These are phyloP conservation scores for Psilopsiagon aurifrons DNA, from an alignment of 2,113 vertebrate genomes.

Conservation along the genomic window DNA sequence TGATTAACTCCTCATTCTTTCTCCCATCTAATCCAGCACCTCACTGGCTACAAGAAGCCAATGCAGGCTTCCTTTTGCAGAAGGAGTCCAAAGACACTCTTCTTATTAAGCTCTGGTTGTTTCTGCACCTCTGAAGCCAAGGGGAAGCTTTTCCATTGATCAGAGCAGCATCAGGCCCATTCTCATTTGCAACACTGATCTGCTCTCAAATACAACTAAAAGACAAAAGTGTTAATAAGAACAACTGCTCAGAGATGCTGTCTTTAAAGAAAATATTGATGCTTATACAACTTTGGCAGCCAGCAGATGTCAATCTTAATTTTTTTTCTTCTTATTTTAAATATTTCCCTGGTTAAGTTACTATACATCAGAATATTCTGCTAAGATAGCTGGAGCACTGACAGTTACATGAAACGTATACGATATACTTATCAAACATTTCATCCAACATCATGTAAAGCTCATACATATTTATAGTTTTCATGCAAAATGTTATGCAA, in stretches of 20 bases:
- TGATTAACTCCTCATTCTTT: not conserved
- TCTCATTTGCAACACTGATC: constrained; percentile 63
- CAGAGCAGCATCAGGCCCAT: constrained; percentile 52
- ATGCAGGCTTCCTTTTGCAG: not conserved
- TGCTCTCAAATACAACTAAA: constrained; percentile 71
- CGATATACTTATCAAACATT: constrained; percentile 78
- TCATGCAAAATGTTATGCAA: constrained; percentile 93
- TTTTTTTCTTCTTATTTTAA: constrained; percentile 68
- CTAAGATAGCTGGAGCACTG: constrained; percentile 83
- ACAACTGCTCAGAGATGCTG: constrained; percentile 76
- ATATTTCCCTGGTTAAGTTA: constrained; percentile 67
- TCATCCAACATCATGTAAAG: constrained; percentile 80
- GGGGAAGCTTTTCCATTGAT: constrained; percentile 35
- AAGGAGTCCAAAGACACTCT: not conserved
- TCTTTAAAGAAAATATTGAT: constrained; percentile 83
- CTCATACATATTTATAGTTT: constrained; percentile 85
- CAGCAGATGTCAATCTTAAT: constrained; percentile 72
- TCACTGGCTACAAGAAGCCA: not conserved
- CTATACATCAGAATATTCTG: constrained; percentile 68
- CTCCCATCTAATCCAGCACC: not conserved
- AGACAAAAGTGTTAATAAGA: constrained; percentile 71
- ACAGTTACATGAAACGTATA: constrained; percentile 75
- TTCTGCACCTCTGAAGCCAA: not conserved
- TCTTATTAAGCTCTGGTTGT: not conserved
- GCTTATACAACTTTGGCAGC: constrained; percentile 71